Percentiles rank a stretch among this genome's conserved stretches.
Evolutionary conservation across 1,140 invertebrate species (phyloP).

Genomic region (Drosophila ananassae): DNA sequence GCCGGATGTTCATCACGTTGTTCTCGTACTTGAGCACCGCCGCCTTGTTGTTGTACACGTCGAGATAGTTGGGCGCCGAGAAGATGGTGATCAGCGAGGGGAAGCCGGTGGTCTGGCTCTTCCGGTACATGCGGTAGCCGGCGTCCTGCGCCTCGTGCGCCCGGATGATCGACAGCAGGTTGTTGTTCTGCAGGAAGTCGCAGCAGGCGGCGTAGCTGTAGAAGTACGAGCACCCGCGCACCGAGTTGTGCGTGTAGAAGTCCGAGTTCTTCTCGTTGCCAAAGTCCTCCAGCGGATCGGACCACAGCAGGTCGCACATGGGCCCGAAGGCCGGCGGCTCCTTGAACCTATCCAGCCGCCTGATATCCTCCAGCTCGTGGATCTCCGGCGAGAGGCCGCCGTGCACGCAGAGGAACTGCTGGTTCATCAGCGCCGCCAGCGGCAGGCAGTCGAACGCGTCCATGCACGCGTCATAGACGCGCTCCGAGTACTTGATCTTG

Average conservation of each 20-base stretch:
- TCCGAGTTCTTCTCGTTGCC: slow-evolving; percentile 99
- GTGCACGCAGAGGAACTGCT: slow-evolving; percentile 99
- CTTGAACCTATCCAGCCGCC: slow-evolving; percentile 99
- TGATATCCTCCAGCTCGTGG: slow-evolving; percentile 99
- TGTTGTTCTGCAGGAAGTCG: slow-evolving; percentile 99
- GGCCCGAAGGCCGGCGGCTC: slow-evolving; percentile 99
- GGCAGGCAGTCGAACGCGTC: slow-evolving; percentile 99
- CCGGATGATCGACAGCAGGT: slow-evolving; percentile 99
- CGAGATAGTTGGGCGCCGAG: slow-evolving; percentile 99
- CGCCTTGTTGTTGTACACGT: slow-evolving; percentile 99
- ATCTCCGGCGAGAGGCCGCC: slow-evolving; percentile 99
- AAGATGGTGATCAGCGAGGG: slow-evolving; percentile 99
- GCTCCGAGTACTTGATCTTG: slow-evolving; percentile 99
- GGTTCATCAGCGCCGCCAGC: slow-evolving; percentile 99
- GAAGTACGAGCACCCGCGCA: slow-evolving; percentile 99
- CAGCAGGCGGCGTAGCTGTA: slow-evolving; percentile 99
- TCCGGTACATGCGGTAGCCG: slow-evolving; percentile 99
- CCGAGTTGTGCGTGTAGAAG: slow-evolving; percentile 99
- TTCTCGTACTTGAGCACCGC: slow-evolving; percentile 99
- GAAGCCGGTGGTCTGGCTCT: slow-evolving; percentile 99
- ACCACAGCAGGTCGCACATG: slow-evolving; percentile 99
- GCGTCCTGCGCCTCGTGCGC: slow-evolving; percentile 99
- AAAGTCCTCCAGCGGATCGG: slow-evolving; percentile 99
- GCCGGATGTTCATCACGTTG: slow-evolving; percentile 99
- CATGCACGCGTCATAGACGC: slow-evolving; percentile 99